Conservation (phyloP, 1,140 invertebrate genomes). For the Metopolophium dirhodum region DNA sequence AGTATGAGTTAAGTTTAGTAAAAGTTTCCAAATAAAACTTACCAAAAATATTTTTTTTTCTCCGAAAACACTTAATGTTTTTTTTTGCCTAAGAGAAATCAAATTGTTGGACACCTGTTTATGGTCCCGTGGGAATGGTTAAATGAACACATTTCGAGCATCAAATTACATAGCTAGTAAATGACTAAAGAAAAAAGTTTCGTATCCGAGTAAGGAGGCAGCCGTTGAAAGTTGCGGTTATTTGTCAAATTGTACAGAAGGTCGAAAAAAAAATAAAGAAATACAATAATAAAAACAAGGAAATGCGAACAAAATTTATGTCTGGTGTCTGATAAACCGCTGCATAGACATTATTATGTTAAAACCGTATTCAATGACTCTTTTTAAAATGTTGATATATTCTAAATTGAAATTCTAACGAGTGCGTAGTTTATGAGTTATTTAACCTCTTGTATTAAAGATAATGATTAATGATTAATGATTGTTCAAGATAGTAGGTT, state of each 20-base stretch:
- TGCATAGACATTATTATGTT: neutral
- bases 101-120: conserved; percentile 47
- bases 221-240: conserved; percentile 43
- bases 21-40: conserved; percentile 41
- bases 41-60: conserved; percentile 14
- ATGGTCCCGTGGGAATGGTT: conserved; percentile 27
- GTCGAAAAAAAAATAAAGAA: conserved; percentile 22
- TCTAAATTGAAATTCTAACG: neutral
- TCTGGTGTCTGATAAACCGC: neutral
- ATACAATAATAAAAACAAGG: neutral
- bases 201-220: neutral
- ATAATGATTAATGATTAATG: no score
- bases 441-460: neutral
- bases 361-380: neutral
- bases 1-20: neutral
- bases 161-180: conserved; percentile 54
- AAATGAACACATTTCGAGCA: conserved; percentile 50
- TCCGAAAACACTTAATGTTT: neutral
- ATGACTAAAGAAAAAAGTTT: conserved; percentile 40
- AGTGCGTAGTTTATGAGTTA: neutral
- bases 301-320: neutral
- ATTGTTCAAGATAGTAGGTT: no score
- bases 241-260: conserved; percentile 28
- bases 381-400: neutral
- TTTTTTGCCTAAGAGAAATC: conserved; percentile 16